These are phyloP conservation scores for Bovichtus diacanthus DNA, from an alignment of 2,797 vertebrate genomes.

Conservation along the genomic window DNA sequence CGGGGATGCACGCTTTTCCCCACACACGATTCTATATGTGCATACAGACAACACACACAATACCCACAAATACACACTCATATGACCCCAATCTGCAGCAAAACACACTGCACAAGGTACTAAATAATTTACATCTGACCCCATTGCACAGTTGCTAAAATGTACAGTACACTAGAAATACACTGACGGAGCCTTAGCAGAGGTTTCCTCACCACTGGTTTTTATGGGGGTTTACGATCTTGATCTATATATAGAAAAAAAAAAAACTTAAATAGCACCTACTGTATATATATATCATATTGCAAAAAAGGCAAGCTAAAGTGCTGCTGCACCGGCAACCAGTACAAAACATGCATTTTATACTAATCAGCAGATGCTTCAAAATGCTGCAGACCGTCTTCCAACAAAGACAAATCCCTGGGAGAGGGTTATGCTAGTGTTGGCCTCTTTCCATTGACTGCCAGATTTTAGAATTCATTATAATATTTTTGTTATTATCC, in stretches of 20 bases:
- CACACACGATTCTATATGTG: neutral
- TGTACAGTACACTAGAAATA: slow-evolving; percentile 66
- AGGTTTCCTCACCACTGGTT: slow-evolving; percentile 40
- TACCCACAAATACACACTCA: slow-evolving; percentile 36
- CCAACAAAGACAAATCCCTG: slow-evolving; percentile 21
- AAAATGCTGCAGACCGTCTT: slow-evolving; percentile 43
- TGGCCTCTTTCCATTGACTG: slow-evolving; percentile 45
- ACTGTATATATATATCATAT: neutral
- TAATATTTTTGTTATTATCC: slow-evolving; percentile 25
- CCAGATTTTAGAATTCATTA: slow-evolving; percentile 38
- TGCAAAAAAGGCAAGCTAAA: neutral
- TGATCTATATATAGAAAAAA: neutral
- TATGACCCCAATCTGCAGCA: slow-evolving; percentile 71
- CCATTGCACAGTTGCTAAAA: slow-evolving; percentile 77
- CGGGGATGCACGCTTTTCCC: neutral
- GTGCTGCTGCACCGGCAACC: neutral
- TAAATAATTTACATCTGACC: slow-evolving; percentile 83
- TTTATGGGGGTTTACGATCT: slow-evolving; percentile 4
- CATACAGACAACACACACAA: slow-evolving; percentile 18
- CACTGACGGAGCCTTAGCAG: slow-evolving; percentile 26
- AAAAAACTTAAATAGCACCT: neutral
- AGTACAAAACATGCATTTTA: slow-evolving; percentile 14
- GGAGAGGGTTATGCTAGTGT: slow-evolving; percentile 26
- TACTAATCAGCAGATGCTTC: slow-evolving; percentile 46
- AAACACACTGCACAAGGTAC: slow-evolving; percentile 68